Evolutionary conservation across 2,888 invertebrate species (phyloP).

Genomic region (Ophion ventricosus): DNA sequence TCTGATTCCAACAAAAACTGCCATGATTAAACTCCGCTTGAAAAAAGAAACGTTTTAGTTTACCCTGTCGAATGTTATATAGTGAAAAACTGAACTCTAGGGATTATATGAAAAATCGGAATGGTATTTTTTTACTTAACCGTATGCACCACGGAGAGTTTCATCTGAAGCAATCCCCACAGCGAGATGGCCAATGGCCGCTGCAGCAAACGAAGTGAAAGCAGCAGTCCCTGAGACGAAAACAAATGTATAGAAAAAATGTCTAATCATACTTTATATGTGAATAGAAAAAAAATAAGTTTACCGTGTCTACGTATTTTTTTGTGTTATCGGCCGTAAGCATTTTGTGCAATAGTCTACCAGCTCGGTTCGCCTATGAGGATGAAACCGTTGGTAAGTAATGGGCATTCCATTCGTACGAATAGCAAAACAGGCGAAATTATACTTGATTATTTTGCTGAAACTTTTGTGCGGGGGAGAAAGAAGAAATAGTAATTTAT

Average conservation of each 20-base stretch:
- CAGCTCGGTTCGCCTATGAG: constrained; percentile 62
- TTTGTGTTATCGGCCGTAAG: constrained; percentile 24
- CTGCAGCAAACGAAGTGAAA: constrained; percentile 63
- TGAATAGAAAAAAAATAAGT: background rate
- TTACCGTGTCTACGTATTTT: constrained; percentile 53
- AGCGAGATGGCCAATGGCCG: constrained; percentile 58
- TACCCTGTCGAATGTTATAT: background rate
- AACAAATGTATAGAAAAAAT: background rate
- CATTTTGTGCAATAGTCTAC: constrained; percentile 59
- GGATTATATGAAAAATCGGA: background rate
- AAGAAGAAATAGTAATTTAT: no score
- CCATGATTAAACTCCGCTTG: background rate
- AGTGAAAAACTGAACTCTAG: background rate
- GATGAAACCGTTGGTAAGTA: background rate
- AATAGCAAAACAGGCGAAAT: background rate
- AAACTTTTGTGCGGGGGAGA: background rate
- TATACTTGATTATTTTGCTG: background rate
- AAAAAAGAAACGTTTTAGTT: background rate
- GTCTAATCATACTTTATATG: background rate
- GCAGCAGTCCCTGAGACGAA: constrained; percentile 48
- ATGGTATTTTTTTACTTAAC: constrained; percentile 38
- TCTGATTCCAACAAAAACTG: constrained; percentile 40
- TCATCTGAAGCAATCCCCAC: constrained; percentile 60
- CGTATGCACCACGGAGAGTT: constrained; percentile 50
- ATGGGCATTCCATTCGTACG: background rate